Percentiles rank a stretch among this genome's conserved stretches.
These are phyloP conservation scores for Hanleya hanleyi DNA, from an alignment of 2,888 invertebrate species.

Conservation along the genomic window DNA sequence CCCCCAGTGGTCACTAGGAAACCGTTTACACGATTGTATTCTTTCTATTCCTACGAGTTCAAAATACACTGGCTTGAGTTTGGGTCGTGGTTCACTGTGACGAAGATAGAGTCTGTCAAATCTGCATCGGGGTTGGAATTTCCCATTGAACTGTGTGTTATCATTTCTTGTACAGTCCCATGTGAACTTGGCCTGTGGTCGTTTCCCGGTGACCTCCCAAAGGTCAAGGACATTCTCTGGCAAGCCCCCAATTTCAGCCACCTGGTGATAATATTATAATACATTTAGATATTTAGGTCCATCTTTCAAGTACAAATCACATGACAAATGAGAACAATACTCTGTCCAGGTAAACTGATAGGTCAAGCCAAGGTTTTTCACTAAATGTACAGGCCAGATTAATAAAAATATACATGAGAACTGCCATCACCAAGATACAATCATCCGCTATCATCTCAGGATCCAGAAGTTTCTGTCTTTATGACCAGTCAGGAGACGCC, in stretches of 20 bases:
- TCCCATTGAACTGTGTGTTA: slow-evolving; percentile 73
- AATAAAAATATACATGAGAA: too few species aligned
- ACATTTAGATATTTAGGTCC: too few species aligned
- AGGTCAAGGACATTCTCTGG: slow-evolving; percentile 75
- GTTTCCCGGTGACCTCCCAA: slow-evolving; percentile 77
- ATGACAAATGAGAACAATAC: too few species aligned
- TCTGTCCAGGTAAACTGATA: too few species aligned
- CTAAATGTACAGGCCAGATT: too few species aligned
- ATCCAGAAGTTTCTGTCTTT: too few species aligned
- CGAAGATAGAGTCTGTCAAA: slow-evolving; percentile 77
- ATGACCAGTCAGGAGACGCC: too few species aligned
- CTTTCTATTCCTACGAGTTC: slow-evolving; percentile 76
- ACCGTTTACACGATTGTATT: slow-evolving; percentile 74
- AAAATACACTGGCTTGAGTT: slow-evolving; percentile 74
- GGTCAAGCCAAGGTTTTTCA: too few species aligned
- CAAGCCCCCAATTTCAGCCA: slow-evolving; percentile 70
- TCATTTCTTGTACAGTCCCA: slow-evolving; percentile 78
- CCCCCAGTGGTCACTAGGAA: slow-evolving; percentile 79
- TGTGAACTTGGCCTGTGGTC: slow-evolving; percentile 76
- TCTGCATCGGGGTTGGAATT: slow-evolving; percentile 74
- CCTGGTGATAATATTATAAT: slow-evolving; percentile 57
- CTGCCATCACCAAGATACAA: too few species aligned
- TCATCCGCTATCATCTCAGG: too few species aligned
- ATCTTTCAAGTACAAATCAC: too few species aligned
- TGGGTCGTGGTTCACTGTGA: slow-evolving; percentile 45